phyloP scores from a whole-genome alignment of 2,113 vertebrate genomes.

The Mohoua ochrocephala region DNA sequence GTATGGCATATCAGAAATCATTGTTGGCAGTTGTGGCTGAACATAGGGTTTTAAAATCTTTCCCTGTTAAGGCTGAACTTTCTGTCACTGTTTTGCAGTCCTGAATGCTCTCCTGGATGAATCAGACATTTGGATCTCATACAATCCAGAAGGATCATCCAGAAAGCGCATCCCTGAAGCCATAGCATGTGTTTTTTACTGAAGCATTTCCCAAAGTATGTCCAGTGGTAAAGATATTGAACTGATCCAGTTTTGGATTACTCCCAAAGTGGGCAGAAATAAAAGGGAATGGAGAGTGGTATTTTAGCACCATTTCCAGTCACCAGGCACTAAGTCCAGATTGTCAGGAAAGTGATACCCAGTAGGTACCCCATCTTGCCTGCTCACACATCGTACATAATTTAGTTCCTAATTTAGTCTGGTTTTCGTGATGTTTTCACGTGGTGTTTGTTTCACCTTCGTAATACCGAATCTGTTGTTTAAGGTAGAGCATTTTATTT shows the following conservation, averaged over 20 bases:
- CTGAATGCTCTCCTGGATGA: neutral
- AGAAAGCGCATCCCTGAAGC: neutral
- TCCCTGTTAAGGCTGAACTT: neutral
- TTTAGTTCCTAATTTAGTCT: neutral
- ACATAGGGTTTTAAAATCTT: neutral
- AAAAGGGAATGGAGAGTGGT: neutral
- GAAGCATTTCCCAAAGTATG: neutral
- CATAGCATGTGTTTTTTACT: fast-evolving
- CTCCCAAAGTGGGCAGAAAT: neutral
- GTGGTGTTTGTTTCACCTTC: neutral
- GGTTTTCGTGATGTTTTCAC: neutral
- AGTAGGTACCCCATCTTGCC: neutral
- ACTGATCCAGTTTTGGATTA: neutral
- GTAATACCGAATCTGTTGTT: neutral
- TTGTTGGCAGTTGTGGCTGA: neutral
- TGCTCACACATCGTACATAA: neutral
- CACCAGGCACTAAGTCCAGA: neutral
- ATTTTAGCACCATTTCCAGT: neutral
- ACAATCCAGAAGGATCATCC: neutral
- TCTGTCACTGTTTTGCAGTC: neutral
- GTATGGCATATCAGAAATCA: neutral
- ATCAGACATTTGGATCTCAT: neutral
- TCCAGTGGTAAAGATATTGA: neutral
- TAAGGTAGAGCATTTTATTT: neutral
- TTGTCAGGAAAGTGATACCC: neutral